Conservation (phyloP, 2,888 invertebrate species). For the Nycteola revayana region DNA sequence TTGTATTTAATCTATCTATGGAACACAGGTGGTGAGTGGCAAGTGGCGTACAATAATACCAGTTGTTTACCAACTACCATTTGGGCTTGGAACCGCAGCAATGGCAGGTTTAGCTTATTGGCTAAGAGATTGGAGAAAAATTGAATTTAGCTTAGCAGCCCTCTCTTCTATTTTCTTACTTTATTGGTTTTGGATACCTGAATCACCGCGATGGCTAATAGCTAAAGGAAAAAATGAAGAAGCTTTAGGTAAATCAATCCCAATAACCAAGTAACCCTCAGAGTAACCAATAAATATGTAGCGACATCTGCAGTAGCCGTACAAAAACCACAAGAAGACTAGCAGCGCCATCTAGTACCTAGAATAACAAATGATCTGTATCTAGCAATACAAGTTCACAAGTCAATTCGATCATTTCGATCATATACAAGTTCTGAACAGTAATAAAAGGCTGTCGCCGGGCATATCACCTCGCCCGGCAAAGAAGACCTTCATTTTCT, state of each 20-base stretch:
- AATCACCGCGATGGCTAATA: constrained; percentile 84
- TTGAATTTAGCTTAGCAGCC: constrained; percentile 79
- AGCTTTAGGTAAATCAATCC: constrained; percentile 59
- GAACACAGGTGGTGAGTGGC: constrained; percentile 80
- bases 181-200: constrained; percentile 78
- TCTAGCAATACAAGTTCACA: too few relatives aligned
- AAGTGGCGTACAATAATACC: constrained; percentile 83
- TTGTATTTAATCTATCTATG: too few relatives aligned
- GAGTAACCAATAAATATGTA: too few relatives aligned
- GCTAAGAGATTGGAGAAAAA: constrained; percentile 83
- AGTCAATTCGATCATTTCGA: too few relatives aligned
- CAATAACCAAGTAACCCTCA: background rate
- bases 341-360: too few relatives aligned
- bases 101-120: constrained; percentile 82
- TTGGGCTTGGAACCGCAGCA: constrained; percentile 81
- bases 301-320: too few relatives aligned
- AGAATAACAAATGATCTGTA: too few relatives aligned
- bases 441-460: too few relatives aligned
- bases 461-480: too few relatives aligned
- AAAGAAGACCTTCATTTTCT: too few relatives aligned
- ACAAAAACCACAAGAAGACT: too few relatives aligned
- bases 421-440: too few relatives aligned
- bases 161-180: constrained; percentile 74
- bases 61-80: constrained; percentile 84
- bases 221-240: constrained; percentile 75